Conservation (phyloP, 2,113 vertebrate genomes). For the Tachycineta bicolor region DNA sequence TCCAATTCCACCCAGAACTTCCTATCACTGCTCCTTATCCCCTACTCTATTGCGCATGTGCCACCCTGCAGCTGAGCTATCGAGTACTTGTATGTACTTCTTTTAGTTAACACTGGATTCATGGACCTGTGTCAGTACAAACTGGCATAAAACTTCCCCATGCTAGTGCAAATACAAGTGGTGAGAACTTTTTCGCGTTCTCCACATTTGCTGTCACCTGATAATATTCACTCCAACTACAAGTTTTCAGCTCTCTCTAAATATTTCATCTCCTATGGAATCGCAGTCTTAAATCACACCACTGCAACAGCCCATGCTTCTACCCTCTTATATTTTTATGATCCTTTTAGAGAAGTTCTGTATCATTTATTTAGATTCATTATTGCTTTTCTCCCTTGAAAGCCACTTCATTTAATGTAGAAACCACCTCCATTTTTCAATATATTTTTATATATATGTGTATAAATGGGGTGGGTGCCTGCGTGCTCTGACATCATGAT, state of each 20-base stretch:
- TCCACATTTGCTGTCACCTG: neutral
- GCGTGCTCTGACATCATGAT: neutral
- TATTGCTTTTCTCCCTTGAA: neutral
- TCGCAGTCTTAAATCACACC: neutral
- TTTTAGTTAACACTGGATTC: neutral
- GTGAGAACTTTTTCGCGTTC: neutral
- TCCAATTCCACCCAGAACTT: neutral
- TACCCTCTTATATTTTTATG: neutral
- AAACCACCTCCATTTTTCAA: neutral
- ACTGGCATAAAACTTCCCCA: neutral
- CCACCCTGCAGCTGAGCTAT: neutral
- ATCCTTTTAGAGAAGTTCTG: neutral
- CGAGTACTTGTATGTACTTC: neutral
- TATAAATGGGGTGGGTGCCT: accelerated
- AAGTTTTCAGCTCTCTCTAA: neutral
- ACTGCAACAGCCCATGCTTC: neutral
- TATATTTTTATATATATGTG: neutral
- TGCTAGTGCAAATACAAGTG: neutral
- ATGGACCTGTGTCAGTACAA: accelerated
- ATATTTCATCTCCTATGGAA: neutral
- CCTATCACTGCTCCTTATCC: neutral
- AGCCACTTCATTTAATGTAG: neutral
- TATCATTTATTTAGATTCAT: neutral
- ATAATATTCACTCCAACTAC: neutral
- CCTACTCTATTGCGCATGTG: neutral